These are phyloP conservation scores for Porphyrio hochstetteri DNA, from an alignment of 2,113 vertebrate species.

Conservation along the genomic window DNA sequence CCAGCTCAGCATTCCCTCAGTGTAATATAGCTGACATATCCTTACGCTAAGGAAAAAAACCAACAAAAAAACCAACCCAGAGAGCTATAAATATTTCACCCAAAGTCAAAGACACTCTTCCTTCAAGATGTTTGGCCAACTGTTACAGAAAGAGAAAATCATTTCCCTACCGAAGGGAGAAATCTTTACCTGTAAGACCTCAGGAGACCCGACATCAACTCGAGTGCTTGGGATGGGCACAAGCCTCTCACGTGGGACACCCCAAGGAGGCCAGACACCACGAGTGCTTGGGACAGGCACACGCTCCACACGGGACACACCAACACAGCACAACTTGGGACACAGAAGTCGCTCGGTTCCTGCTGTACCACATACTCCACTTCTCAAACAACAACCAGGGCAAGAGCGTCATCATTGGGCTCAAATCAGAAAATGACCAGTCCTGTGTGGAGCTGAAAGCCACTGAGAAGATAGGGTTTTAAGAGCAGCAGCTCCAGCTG, in stretches of 20 bases:
- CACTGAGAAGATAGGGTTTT: not conserved
- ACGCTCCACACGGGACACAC: not conserved
- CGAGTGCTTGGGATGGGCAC: not conserved
- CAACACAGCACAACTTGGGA: not conserved
- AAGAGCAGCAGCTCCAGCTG: conserved; percentile 8
- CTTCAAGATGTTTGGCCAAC: not conserved
- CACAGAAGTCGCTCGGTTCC: not conserved
- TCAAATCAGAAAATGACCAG: not conserved
- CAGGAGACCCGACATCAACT: not conserved
- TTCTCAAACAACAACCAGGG: not conserved
- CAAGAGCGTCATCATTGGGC: not conserved
- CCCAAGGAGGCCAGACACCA: not conserved
- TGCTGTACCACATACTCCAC: not conserved
- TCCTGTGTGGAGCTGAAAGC: not conserved
- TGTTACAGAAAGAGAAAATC: not conserved
- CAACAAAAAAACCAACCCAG: not conserved
- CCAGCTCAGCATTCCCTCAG: not conserved
- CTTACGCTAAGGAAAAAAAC: not conserved
- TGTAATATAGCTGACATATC: not conserved
- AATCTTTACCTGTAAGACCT: not conserved
- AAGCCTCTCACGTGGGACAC: not conserved
- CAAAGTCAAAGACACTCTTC: not conserved
- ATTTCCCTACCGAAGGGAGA: not conserved
- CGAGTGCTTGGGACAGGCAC: not conserved
- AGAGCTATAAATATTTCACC: not conserved